These are phyloP conservation scores for Lepidurus packardi DNA, from an alignment of 1,140 invertebrate genomes.

Conservation along the genomic window DNA sequence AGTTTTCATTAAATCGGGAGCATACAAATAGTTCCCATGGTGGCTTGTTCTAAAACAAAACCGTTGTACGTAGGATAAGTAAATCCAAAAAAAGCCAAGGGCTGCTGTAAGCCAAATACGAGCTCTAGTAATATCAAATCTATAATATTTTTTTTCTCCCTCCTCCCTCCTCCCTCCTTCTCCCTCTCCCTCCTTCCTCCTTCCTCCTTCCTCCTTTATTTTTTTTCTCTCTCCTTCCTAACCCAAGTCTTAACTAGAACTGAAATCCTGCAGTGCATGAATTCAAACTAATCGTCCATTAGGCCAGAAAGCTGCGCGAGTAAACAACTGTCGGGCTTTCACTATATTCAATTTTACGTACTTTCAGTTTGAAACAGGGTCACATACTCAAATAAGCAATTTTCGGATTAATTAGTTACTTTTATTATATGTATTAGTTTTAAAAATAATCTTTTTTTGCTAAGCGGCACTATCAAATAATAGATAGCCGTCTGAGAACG, in stretches of 20 bases:
- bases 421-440: too few relatives aligned
- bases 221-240: neutral
- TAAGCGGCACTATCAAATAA: too few relatives aligned
- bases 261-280: neutral
- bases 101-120: neutral
- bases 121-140: neutral
- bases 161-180: too few relatives aligned
- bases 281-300: neutral
- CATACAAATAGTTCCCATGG: neutral
- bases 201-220: too few relatives aligned
- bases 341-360: too few relatives aligned
- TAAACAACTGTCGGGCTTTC: neutral
- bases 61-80: neutral
- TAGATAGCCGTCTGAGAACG: too few relatives aligned
- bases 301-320: neutral
- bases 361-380: too few relatives aligned
- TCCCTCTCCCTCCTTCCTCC: too few relatives aligned
- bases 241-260: neutral
- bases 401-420: too few relatives aligned
- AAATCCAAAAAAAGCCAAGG: neutral
- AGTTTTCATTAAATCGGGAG: neutral
- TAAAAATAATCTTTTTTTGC: too few relatives aligned
- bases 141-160: too few relatives aligned
- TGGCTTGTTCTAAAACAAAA: neutral
- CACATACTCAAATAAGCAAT: too few relatives aligned